Conservation (phyloP, 2,888 invertebrate species). For the Ichneumoninae sp. region DNA sequence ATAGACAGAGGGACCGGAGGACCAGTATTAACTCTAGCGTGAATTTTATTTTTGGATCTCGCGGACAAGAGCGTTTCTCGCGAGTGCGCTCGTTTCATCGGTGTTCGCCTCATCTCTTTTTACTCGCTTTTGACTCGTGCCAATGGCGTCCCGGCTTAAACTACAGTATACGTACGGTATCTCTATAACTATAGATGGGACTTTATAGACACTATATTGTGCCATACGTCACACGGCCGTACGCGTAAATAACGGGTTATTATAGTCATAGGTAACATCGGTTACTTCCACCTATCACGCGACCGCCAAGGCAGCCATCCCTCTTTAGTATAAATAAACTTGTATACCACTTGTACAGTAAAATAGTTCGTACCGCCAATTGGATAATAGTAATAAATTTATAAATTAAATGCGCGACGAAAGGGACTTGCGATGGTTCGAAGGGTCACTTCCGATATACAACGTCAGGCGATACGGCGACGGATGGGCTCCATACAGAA, state of each 20-base stretch:
- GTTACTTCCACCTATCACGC: constrained; percentile 47
- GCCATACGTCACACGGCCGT: constrained; percentile 45
- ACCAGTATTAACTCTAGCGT: constrained; percentile 60
- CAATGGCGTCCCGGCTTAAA: constrained; percentile 57
- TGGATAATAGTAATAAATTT: background rate
- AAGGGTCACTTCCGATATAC: constrained; percentile 9
- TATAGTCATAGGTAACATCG: constrained; percentile 28
- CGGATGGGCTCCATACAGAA: constrained; percentile 18
- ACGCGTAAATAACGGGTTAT: constrained; percentile 50
- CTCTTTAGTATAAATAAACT: constrained; percentile 52
- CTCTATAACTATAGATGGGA: constrained; percentile 13
- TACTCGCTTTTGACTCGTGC: constrained; percentile 41
- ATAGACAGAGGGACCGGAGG: constrained; percentile 32
- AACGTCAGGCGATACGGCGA: constrained; percentile 38
- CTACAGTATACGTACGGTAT: constrained; percentile 3
- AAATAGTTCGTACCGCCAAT: background rate
- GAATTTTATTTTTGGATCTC: constrained; percentile 65
- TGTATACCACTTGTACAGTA: background rate
- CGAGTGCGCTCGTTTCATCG: constrained; percentile 40
- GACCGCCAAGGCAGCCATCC: constrained; percentile 42
- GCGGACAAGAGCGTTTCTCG: constrained; percentile 36
- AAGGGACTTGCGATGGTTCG: background rate
- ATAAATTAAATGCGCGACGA: background rate
- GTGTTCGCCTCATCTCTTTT: constrained; percentile 35
- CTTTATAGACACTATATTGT: constrained; percentile 23